Evolutionary conservation across 2,113 vertebrate genomes (phyloP).

Genomic region (Erythrolamprus reginae): DNA sequence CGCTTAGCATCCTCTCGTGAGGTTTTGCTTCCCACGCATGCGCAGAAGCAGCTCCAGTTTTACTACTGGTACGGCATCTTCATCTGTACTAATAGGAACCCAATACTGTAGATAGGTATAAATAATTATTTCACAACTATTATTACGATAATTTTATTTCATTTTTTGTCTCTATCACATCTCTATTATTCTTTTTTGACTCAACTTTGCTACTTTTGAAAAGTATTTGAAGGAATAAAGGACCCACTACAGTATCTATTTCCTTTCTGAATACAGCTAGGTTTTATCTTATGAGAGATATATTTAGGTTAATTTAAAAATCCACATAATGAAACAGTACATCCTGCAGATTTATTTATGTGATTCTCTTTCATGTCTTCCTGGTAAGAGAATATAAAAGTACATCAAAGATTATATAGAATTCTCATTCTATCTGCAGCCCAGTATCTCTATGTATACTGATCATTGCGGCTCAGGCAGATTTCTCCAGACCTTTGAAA

Average conservation of each 20-base stretch:
- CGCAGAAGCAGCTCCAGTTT: too few species aligned
- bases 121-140: slow-evolving; percentile 50
- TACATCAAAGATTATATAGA: slow-evolving; percentile 1
- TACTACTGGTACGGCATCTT: too few species aligned
- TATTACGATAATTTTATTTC: slow-evolving; percentile 32
- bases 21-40: too few species aligned
- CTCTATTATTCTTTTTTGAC: slow-evolving; percentile 41
- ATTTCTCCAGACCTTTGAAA: slow-evolving; percentile 43
- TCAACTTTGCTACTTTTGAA: slow-evolving; percentile 23
- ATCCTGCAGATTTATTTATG: slow-evolving; percentile 21
- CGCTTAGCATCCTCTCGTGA: too few species aligned
- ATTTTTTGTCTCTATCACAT: slow-evolving; percentile 39
- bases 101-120: too few species aligned
- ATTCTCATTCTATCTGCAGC: slow-evolving; percentile 26
- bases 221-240: slow-evolving; percentile 11
- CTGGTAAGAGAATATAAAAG: slow-evolving; percentile 17
- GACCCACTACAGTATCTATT: slow-evolving; percentile 34
- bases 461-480: slow-evolving; percentile 14
- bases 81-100: too few species aligned
- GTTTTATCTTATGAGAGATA: slow-evolving; percentile 33
- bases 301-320: slow-evolving; percentile 58
- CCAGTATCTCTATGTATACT: slow-evolving; percentile 36
- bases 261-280: slow-evolving; percentile 44
- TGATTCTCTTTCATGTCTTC: slow-evolving; percentile 27
- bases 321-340: slow-evolving; percentile 44